phyloP scores from a whole-genome alignment of 1,140 invertebrate genomes.

The Achroia grisella region DNA sequence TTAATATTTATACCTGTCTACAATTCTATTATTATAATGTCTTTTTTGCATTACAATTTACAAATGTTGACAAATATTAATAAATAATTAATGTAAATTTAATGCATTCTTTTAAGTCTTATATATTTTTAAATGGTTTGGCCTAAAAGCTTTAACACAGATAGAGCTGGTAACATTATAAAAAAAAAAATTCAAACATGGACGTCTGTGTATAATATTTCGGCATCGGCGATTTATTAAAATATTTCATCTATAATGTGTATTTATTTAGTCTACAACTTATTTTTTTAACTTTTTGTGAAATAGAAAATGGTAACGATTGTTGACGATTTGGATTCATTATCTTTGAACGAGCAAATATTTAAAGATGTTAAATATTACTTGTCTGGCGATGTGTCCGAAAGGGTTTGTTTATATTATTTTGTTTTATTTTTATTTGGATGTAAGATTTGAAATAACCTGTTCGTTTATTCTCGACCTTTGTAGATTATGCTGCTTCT shows the following conservation, averaged over 20 bases:
- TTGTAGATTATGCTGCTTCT: slow-evolving; percentile 85
- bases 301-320: slow-evolving; percentile 72
- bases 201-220: slow-evolving; percentile 33
- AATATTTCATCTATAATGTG: slow-evolving; percentile 36
- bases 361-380: slow-evolving; percentile 82
- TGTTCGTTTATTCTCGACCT: slow-evolving; percentile 38
- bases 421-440: slow-evolving; percentile 51
- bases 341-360: slow-evolving; percentile 68
- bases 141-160: neutral
- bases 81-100: no score
- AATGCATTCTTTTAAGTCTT: no score
- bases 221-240: slow-evolving; percentile 47
- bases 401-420: slow-evolving; percentile 75
- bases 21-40: no score
- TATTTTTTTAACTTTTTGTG: slow-evolving; percentile 39
- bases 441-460: slow-evolving; percentile 18
- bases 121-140: no score
- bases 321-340: slow-evolving; percentile 70
- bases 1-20: no score
- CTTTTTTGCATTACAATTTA: no score
- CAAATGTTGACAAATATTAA: no score
- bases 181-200: slow-evolving; percentile 44
- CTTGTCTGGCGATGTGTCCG: slow-evolving; percentile 79
- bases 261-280: slow-evolving; percentile 25
- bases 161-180: no score